Conservation (phyloP, 2,797 vertebrate genomes). For the Enteromius afrohamiltoni region DNA sequence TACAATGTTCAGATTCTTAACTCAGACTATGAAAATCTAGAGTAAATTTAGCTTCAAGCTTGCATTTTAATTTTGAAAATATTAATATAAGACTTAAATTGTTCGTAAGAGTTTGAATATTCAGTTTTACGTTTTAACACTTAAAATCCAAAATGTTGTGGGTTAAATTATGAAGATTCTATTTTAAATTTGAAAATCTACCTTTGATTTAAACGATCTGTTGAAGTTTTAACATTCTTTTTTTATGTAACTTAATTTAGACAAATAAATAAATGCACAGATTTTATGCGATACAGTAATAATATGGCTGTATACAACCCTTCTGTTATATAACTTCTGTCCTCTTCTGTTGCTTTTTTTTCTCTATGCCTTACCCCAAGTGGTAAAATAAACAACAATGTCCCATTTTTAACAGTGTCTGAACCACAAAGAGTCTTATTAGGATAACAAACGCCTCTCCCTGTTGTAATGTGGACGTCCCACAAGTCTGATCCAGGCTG, state of each 20-base stretch:
- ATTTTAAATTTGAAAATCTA: background rate
- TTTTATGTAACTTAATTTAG: background rate
- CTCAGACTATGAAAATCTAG: background rate
- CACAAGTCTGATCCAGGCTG: constrained; percentile 25
- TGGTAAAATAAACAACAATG: constrained; percentile 7
- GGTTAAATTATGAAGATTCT: background rate
- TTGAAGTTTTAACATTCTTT: background rate
- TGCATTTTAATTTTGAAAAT: background rate
- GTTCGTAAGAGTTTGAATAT: background rate
- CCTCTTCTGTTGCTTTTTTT: background rate
- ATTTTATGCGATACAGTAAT: background rate
- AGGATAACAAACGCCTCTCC: background rate
- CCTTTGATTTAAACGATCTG: background rate
- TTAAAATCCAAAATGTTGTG: background rate
- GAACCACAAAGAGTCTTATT: constrained; percentile 20
- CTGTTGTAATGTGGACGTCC: background rate
- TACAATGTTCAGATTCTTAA: background rate
- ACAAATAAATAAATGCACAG: background rate
- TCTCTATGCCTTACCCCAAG: background rate
- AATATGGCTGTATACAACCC: background rate
- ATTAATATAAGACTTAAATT: background rate
- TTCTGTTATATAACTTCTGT: background rate
- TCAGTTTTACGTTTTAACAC: background rate
- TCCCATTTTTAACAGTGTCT: constrained; percentile 4
- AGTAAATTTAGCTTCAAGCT: background rate